A percentile compares a stretch with the other conserved stretches of the same genome.
These are phyloP conservation scores for Opisthocomus hoazin DNA, from an alignment of 2,113 vertebrate genomes.

Conservation along the genomic window DNA sequence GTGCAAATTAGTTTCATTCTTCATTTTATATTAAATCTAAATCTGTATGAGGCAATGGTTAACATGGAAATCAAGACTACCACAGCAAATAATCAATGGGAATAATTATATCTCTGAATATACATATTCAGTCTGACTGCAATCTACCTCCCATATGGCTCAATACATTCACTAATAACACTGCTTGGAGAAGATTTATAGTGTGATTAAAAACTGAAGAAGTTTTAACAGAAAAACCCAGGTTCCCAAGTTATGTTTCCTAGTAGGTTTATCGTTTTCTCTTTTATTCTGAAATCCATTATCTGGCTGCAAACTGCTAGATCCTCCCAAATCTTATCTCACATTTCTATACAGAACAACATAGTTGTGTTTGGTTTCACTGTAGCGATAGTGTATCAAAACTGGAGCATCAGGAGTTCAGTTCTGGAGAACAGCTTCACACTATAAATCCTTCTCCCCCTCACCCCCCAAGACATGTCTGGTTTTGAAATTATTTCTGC, in stretches of 20 bases:
- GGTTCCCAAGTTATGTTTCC: background rate
- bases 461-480: too few relatives aligned
- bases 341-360: background rate
- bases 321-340: background rate
- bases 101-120: background rate
- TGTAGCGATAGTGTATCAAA: background rate
- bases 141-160: background rate
- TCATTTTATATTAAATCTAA: background rate
- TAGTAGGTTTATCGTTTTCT: background rate
- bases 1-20: background rate
- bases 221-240: background rate
- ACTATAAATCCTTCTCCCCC: background rate
- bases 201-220: background rate
- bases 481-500: background rate
- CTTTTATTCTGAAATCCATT: background rate
- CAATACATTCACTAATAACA: background rate
- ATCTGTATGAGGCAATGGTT: background rate
- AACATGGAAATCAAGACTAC: background rate
- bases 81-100: background rate
- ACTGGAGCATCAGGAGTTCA: background rate
- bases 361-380: background rate
- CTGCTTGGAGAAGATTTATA: background rate
- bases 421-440: background rate
- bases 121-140: background rate
- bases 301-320: background rate